Percentiles rank a stretch among this genome's conserved stretches.
Evolutionary conservation across 2,113 vertebrate species (phyloP).

Genomic region (Cardinalis cardinalis): DNA sequence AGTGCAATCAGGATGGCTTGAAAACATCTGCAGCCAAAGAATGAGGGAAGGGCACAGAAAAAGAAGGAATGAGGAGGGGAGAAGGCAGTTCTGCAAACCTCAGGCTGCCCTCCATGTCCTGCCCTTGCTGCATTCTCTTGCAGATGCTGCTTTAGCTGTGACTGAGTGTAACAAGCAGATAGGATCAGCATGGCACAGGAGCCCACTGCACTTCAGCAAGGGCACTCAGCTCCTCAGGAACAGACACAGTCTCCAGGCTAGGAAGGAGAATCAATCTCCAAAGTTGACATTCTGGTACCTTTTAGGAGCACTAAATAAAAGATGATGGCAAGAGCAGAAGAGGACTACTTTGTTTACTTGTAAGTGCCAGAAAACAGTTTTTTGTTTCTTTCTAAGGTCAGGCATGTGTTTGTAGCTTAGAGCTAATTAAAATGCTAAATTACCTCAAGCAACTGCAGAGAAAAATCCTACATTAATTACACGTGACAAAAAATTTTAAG

Average conservation of each 20-base stretch:
- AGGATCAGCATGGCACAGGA: background rate
- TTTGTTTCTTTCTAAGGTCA: constrained; percentile 8
- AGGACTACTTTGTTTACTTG: background rate
- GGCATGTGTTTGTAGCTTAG: background rate
- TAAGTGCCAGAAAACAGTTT: background rate
- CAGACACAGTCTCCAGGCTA: accelerated
- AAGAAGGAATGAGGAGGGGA: background rate
- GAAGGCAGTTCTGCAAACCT: background rate
- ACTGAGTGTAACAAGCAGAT: background rate
- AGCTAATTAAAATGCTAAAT: constrained; percentile 31
- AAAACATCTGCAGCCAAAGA: background rate
- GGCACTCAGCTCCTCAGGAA: background rate
- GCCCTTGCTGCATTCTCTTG: background rate
- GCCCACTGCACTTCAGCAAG: background rate
- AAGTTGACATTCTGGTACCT: background rate
- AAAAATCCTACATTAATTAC: background rate
- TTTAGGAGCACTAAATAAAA: background rate
- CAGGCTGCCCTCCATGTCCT: background rate
- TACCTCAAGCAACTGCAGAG: background rate
- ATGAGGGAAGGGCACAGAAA: accelerated
- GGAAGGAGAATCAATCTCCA: background rate
- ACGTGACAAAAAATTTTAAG: background rate
- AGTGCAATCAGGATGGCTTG: background rate
- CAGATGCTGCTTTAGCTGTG: background rate
- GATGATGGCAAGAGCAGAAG: background rate